Percentiles rank a stretch among this genome's conserved stretches.
Conservation (phyloP, 1,140 invertebrate genomes). For the Leptinotarsa undecemlineata region DNA sequence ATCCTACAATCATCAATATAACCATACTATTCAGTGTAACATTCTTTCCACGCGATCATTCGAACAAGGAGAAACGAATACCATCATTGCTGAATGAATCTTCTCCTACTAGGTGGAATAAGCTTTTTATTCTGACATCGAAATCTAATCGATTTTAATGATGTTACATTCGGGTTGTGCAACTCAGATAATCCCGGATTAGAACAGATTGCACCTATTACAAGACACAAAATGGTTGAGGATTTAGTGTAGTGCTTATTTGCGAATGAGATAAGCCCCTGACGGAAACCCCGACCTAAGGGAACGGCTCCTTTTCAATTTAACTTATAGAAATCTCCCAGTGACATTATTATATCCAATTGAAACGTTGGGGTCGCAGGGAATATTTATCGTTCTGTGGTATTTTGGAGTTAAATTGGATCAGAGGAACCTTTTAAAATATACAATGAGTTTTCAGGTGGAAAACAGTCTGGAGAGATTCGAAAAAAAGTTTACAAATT, state of each 20-base stretch:
- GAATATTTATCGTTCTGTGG: conserved; percentile 14
- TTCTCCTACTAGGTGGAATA: conserved; percentile 32
- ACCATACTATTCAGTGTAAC: no score
- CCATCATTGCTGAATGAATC: conserved; percentile 29
- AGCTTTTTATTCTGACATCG: conserved; percentile 42
- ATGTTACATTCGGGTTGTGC: conserved; percentile 44
- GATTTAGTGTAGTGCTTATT: conserved; percentile 38
- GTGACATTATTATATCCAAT: conserved; percentile 17
- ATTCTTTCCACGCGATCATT: no score
- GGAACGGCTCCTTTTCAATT: conserved; percentile 30
- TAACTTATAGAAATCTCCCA: conserved; percentile 33
- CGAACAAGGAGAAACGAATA: background rate
- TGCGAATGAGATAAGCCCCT: conserved; percentile 31
- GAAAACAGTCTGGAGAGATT: background rate
- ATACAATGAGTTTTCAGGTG: conserved; percentile 9
- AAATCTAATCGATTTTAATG: conserved; percentile 48
- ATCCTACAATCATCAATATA: no score
- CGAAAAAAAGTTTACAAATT: no score
- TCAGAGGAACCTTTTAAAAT: conserved; percentile 3
- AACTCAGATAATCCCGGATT: conserved; percentile 44
- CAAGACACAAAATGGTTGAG: conserved; percentile 39
- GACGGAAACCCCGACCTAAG: conserved; percentile 8
- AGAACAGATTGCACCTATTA: conserved; percentile 46
- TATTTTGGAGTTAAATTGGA: conserved; percentile 1
- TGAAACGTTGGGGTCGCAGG: background rate